Evolutionary conservation across 1,140 invertebrate genomes (phyloP).

Genomic region (Muscidifurax raptorellus): DNA sequence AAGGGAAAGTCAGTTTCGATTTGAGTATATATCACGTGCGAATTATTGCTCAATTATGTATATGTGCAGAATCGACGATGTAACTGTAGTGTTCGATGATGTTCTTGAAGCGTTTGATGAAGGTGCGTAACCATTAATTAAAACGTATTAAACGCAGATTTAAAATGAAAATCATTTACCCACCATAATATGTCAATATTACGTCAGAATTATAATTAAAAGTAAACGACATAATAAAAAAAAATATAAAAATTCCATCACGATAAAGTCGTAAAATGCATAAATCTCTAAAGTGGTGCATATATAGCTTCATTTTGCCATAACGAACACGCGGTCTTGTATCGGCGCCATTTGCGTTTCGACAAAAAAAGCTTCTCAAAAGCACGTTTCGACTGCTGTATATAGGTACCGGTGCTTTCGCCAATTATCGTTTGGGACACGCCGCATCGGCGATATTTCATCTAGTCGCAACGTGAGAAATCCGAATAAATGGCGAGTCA

Average conservation of each 20-base stretch:
- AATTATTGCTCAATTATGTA: no score
- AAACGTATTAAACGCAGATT: no score
- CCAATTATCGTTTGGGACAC: not conserved
- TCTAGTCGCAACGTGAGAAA: not conserved
- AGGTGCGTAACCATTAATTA: no score
- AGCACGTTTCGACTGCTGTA: not conserved
- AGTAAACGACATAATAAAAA: no score
- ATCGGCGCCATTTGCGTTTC: not conserved
- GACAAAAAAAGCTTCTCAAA: not conserved
- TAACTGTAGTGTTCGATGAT: no score
- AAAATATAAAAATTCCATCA: no score
- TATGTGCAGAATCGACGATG: no score
- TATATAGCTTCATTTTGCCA: not conserved
- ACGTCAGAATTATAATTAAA: no score
- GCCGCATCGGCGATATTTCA: slow-evolving; percentile 1
- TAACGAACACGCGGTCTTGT: not conserved
- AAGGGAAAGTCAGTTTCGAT: not conserved
- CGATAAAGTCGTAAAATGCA: not conserved
- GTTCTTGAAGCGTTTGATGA: no score
- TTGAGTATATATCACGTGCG: not conserved
- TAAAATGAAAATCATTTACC: no score
- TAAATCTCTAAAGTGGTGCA: not conserved
- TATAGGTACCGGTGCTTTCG: not conserved
- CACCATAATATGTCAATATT: no score
- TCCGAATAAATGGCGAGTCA: not conserved